These are phyloP conservation scores for Champsocephalus gunnari DNA, from an alignment of 2,797 vertebrate species.

Conservation along the genomic window DNA sequence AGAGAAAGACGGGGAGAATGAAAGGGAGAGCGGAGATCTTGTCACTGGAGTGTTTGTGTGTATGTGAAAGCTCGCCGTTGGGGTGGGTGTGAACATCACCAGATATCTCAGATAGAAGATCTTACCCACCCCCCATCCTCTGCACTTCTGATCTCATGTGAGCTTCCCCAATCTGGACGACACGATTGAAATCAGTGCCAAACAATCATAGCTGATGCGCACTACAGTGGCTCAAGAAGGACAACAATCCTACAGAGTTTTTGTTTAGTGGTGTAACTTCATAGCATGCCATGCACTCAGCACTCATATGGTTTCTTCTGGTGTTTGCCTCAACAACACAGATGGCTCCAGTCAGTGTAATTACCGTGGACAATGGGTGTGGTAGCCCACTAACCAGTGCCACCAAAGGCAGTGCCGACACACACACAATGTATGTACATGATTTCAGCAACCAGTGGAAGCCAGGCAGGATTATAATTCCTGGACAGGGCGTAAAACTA, in stretches of 20 bases:
- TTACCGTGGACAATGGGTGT: conserved; percentile 82
- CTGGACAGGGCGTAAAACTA: conserved; percentile 71
- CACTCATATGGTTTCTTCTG: conserved; percentile 53
- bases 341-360: conserved; percentile 80
- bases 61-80: conserved; percentile 57
- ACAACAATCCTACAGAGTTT: conserved; percentile 29
- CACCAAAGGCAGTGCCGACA: conserved; percentile 69
- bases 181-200: conserved; percentile 10
- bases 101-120: conserved; percentile 54
- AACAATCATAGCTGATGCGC: conserved; percentile 24
- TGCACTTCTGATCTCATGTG: conserved; percentile 20
- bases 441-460: conserved; percentile 59
- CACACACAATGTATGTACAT: conserved; percentile 33
- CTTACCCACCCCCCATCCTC: conserved; percentile 43
- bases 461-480: conserved; percentile 67
- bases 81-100: conserved; percentile 58
- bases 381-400: conserved; percentile 77
- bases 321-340: conserved; percentile 68
- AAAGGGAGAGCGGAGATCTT: conserved; percentile 75
- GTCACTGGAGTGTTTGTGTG: conserved; percentile 67
- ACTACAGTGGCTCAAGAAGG: conserved; percentile 9
- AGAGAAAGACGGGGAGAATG: conserved; percentile 79
- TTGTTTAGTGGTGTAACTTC: conserved; percentile 19
- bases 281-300: conserved; percentile 42
- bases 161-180: conserved; percentile 11